Conservation (phyloP, 2,113 vertebrate species). For the Trichechus manatus region DNA sequence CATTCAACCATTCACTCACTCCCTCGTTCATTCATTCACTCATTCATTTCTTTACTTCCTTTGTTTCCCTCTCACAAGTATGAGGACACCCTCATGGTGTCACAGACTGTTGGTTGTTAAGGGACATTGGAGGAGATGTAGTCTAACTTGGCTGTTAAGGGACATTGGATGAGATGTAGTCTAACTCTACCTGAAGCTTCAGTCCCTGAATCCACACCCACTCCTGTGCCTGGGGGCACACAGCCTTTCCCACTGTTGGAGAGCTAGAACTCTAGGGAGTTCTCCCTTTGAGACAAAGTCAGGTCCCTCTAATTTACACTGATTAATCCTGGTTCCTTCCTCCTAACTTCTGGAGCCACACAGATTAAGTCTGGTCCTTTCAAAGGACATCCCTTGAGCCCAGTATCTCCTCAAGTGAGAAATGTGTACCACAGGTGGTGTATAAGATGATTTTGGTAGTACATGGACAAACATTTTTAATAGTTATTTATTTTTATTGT, state of each 20-base stretch:
- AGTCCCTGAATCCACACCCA: background rate
- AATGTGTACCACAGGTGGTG: no score
- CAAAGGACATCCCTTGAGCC: background rate
- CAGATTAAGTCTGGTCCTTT: background rate
- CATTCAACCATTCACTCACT: no score
- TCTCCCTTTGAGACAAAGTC: background rate
- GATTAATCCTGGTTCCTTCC: background rate
- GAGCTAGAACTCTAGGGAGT: background rate
- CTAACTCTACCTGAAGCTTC: background rate
- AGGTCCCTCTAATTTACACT: background rate
- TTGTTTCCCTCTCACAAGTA: background rate
- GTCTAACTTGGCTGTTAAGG: background rate
- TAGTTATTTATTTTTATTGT: background rate
- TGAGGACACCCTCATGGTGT: background rate
- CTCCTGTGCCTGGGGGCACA: background rate
- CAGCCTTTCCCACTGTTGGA: background rate
- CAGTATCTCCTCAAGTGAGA: background rate
- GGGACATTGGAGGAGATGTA: background rate
- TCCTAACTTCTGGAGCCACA: background rate
- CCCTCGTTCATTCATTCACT: background rate
- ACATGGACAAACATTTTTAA: background rate
- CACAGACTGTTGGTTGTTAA: background rate
- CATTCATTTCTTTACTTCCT: background rate
- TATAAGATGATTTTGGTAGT: background rate
- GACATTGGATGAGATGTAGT: background rate